Evolutionary conservation across 2,797 vertebrate genomes (phyloP), one percentile per base, ranked within the genome.

Genomic region (Sebastes oblongus): DNA sequence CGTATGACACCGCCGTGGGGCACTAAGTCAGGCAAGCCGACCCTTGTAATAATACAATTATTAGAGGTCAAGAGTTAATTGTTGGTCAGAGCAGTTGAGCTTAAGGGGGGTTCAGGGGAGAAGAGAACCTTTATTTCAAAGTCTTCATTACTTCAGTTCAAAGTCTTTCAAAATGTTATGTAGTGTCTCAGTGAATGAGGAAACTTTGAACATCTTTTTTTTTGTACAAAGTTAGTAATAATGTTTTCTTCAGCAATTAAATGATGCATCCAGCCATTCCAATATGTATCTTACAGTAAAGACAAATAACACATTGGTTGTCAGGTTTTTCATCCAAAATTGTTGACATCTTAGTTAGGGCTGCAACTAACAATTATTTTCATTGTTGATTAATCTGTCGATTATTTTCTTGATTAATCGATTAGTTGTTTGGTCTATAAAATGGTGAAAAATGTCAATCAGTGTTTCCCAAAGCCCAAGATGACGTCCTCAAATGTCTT

Each of bases 31-130:
- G 75, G 76, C 78, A 81, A 62, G 78, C 32, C 5, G 58, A 88
- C 74, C 85, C 68, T 75, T 92, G 88, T 89, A 94, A 94, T 94
- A 93, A 94, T 88, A 94, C 74, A 85, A 92, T 95, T 92, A 95
- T 91, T 88, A 73, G 77, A 88, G 93, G 94, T 95, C 86, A 93
- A 81, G 87, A 90, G 93, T 91, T 93, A 93, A 94, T 93, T 89
- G 86, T 88, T 87, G 88, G 92, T 91, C 87, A 66, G 88, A 90
- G 84, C 86, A 84, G 81, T 82, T 75, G 83, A 85, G 86, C 80
- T 90, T 72, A 62, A 54, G 62, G 68, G 69, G 62, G 72, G 67
- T 59, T 89, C 61, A 74, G 46, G 55, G 59, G 78, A 81, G 81
- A 90, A 88, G 83, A 85, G 68, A 86, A 75, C 3, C 22, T 67